These are phyloP conservation scores for Amiota minor DNA, from an alignment of 2,888 invertebrate species.

Conservation along the genomic window DNA sequence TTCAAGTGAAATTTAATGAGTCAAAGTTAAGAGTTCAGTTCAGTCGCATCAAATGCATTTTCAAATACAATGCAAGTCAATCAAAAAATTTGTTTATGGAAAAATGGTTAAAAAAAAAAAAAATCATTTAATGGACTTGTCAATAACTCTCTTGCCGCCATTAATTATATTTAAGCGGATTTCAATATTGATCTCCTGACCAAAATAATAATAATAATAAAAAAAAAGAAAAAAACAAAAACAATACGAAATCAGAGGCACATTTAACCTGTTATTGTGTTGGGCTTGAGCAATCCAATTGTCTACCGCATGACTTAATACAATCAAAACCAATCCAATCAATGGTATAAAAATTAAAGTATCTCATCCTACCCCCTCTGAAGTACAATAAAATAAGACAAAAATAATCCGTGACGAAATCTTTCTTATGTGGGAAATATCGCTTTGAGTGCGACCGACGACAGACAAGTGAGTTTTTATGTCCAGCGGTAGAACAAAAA, in stretches of 20 bases:
- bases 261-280: conserved; percentile 57
- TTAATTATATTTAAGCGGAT: conserved; percentile 69
- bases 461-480: conserved; percentile 58
- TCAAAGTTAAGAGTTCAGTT: conserved; percentile 6
- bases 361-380: conserved; percentile 35
- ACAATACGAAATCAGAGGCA: conserved; percentile 48
- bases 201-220: background rate
- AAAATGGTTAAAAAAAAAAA: background rate
- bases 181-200: conserved; percentile 31
- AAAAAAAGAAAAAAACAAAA: conserved; percentile 16
- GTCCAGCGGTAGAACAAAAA: conserved; percentile 52
- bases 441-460: conserved; percentile 62
- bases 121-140: conserved; percentile 68
- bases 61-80: conserved; percentile 36
- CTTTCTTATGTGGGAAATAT: conserved; percentile 68
- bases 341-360: conserved; percentile 36
- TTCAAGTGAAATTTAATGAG: conserved; percentile 28
- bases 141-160: conserved; percentile 63
- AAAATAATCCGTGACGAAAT: conserved; percentile 65
- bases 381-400: conserved; percentile 30
- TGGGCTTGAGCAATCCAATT: conserved; percentile 54
- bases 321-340: conserved; percentile 40
- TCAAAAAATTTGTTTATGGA: conserved; percentile 37
- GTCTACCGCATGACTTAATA: conserved; percentile 67
- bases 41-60: background rate